Base-by-base conservation (phyloP, 2,888 invertebrate species). In the Macrosoma leucophasiata region DNA sequence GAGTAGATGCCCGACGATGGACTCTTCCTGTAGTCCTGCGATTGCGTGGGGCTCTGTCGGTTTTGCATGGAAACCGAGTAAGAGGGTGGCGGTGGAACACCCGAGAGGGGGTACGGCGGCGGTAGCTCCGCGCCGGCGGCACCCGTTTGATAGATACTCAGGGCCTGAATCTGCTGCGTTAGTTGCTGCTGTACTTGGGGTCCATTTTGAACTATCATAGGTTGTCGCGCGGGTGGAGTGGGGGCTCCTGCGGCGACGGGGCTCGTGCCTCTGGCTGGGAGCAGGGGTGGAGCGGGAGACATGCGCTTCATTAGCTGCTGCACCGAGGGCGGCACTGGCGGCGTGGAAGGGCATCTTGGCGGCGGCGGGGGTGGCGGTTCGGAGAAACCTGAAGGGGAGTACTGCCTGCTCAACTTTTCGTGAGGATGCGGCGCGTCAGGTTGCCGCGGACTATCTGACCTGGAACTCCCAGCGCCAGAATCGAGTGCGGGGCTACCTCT, bases 1-100 rank as follows among this genome's bases (percentile, higher is more conserved):
- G 94, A 93, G 67, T 94, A 94, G 44, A 94, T 92, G 2, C 94
- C 94, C 11, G 94, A 94, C 12, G 93, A 93, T 0, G 94, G 94
- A 57, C 93, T 93, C 72, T 94, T 94, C 26, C 94, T 86, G 64
- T 91, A 92, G 58, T 94, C 94, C 52, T 90, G 90, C 32, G 90
- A 89, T 56, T 91, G 92, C 13, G 94, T 94, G 5, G 95, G 95
- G 55, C 93, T 94, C 63, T 95, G 95, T 8, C 95, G 88, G 64
- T 91, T 94, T 65, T 94, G 94, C 82, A 95, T 92, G 3, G 94
- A 93, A 2, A 91, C 92, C 10, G 92, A 90, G 67, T 95, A 95
- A 13, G 93, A 92, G 4, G 95, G 95, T n/a, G 92, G 92, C 8
- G 91, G 91, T 8, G 90, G 88, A 8, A 88, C 87, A 27, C 88